Conservation (phyloP, 2,888 invertebrate genomes). For the Dugesia japonica region DNA sequence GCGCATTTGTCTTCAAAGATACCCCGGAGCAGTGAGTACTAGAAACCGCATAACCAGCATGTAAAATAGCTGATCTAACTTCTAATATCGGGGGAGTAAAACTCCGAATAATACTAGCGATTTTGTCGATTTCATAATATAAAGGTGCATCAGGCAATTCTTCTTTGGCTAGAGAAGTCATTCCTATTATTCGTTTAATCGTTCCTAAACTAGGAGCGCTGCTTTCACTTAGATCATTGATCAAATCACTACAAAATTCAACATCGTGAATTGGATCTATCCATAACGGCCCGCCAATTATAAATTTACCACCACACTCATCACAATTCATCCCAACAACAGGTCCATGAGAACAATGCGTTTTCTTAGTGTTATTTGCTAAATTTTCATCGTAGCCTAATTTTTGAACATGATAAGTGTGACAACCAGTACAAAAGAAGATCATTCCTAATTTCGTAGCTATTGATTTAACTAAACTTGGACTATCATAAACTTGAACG, state of each 20-base stretch:
- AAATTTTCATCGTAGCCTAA: slow-evolving; percentile 51
- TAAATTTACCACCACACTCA: slow-evolving; percentile 62
- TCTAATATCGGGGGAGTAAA: neutral
- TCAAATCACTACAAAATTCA: slow-evolving; percentile 59
- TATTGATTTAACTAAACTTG: slow-evolving; percentile 63
- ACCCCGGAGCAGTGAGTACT: slow-evolving; percentile 71
- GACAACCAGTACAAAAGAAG: slow-evolving; percentile 77
- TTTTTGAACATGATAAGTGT: slow-evolving; percentile 61
- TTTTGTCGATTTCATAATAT: slow-evolving; percentile 66
- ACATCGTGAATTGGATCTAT: slow-evolving; percentile 66
- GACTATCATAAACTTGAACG: slow-evolving; percentile 65
- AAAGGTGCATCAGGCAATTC: slow-evolving; percentile 70
- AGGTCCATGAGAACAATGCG: slow-evolving; percentile 58
- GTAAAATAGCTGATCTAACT: slow-evolving; percentile 54
- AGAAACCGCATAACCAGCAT: slow-evolving; percentile 67
- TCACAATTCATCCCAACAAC: slow-evolving; percentile 57
- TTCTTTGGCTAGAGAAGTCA: slow-evolving; percentile 60
- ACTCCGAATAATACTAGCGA: slow-evolving; percentile 59
- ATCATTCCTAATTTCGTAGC: slow-evolving; percentile 67
- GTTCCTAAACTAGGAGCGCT: slow-evolving; percentile 50
- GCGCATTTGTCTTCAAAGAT: slow-evolving; percentile 81
- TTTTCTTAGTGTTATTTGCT: slow-evolving; percentile 50
- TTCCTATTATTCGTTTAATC: slow-evolving; percentile 53
- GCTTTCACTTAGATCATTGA: slow-evolving; percentile 43
- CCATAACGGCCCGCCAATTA: slow-evolving; percentile 83